phyloP scores from a whole-genome alignment of 2,797 vertebrate genomes.

The Propithecus perrieri region DNA sequence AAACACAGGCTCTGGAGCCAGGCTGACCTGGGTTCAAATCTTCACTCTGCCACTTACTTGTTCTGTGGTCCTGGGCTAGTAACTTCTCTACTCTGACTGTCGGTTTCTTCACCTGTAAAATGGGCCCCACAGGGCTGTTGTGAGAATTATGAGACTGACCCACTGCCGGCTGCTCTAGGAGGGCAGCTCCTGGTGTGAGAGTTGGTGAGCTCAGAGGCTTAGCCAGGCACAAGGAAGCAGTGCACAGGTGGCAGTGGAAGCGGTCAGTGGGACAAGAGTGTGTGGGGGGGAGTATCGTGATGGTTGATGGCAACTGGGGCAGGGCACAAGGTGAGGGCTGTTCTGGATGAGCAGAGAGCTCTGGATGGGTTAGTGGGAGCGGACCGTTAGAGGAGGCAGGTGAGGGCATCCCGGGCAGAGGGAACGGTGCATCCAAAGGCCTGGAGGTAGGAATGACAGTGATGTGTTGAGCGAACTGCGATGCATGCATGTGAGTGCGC shows the following conservation, averaged over 20 bases:
- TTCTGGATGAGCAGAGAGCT: not conserved
- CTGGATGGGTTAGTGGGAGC: not conserved
- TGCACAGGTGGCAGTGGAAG: too few species aligned
- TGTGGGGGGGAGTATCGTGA: not conserved
- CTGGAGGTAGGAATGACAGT: not conserved
- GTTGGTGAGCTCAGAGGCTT: not conserved
- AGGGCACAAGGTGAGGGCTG: not conserved
- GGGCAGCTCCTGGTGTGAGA: not conserved
- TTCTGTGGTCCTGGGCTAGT: not conserved
- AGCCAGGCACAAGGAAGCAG: not conserved
- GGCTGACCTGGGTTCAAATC: not conserved
- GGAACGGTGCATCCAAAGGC: not conserved
- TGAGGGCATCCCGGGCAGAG: not conserved
- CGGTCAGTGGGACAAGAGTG: not conserved
- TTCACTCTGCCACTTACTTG: not conserved
- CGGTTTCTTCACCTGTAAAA: not conserved
- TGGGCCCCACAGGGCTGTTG: not conserved
- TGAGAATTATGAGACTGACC: not conserved
- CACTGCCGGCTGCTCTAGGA: not conserved
- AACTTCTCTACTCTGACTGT: not conserved
- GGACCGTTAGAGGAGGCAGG: not conserved
- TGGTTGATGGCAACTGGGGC: not conserved
- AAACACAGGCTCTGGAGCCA: not conserved
- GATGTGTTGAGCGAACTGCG: not conserved
- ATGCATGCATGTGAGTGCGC: accelerated